Base-by-base conservation (phyloP, 92 coral and sea anemone genomes). In the Montipora capitata region DNA sequence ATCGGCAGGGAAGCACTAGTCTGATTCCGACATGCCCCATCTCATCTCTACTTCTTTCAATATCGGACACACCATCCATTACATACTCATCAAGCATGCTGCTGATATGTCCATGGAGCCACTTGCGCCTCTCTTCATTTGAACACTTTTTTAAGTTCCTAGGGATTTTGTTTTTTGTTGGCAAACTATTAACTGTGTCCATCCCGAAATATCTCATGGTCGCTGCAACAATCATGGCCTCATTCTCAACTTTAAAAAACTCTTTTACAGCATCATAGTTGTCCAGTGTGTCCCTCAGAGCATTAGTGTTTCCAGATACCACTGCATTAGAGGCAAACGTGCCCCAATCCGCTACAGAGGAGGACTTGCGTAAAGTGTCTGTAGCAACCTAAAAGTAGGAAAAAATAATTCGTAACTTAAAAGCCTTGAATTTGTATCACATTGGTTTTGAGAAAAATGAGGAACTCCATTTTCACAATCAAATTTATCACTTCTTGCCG, bases 51-150 rank as follows among this genome's bases (percentile, higher is more conserved):
- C 45, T 35, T 57, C 59, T 65, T 40, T 63, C 52, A 65, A 85
- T 64, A 57, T 48, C 63, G 17, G 75, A 51, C 42, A 81, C 87
- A 3, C 83, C 85, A 74, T 88, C 87, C 92, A 88, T 88, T 59
- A 88, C 84, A 88, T 72, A 81, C 87, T 58, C 49, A 38, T 88
- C 87, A 35, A 81, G 71, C 87, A 81, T 88, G 9, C 59, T 79
- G 68, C 63, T 67, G 40, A 79, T 63, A 62, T 87, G 91, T 68
- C 69, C 64, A 52, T 75, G 72, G 38, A 81, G 79, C 92, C 92
- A 88, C 77, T 88, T 80, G 68, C 92, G 82, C 74, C 80, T 88
- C 57, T 56, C 93, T 81, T 69, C 81, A 84, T 39, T 68, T 64
- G 45, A 68, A 91, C n/a, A 42, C 58, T 72, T 42, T 72, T 72